Percentiles rank a stretch among this genome's conserved stretches.
These are phyloP conservation scores for Drosophila ohnishii DNA, from an alignment of 1,140 invertebrate genomes.

Conservation along the genomic window DNA sequence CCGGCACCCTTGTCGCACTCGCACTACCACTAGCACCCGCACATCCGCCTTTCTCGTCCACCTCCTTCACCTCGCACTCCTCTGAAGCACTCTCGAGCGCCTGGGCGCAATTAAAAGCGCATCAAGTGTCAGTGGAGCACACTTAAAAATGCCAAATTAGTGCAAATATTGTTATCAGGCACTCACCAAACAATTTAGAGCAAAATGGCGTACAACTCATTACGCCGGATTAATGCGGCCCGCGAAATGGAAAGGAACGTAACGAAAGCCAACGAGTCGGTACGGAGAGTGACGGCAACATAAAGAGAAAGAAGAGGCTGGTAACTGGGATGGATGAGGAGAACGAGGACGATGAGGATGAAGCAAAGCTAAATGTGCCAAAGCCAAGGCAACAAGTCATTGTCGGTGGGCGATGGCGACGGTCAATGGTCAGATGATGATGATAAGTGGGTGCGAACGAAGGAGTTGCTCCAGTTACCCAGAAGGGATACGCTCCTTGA, in stretches of 20 bases:
- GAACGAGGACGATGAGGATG: neutral
- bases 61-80: slow-evolving; percentile 21
- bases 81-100: slow-evolving; percentile 73
- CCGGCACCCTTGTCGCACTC: slow-evolving; percentile 13
- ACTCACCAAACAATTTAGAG: slow-evolving; percentile 83
- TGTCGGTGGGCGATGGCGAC: slow-evolving; percentile 8
- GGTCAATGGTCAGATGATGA: slow-evolving; percentile 31
- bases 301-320: too few species aligned
- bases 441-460: slow-evolving; percentile 10
- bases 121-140: slow-evolving; percentile 83
- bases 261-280: slow-evolving; percentile 25
- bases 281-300: slow-evolving; percentile 4
- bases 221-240: slow-evolving; percentile 75
- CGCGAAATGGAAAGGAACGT: slow-evolving; percentile 30
- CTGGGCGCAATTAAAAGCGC: slow-evolving; percentile 82
- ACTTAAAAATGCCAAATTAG: slow-evolving; percentile 83
- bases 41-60: slow-evolving; percentile 4
- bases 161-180: slow-evolving; percentile 83
- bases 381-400: slow-evolving; percentile 41
- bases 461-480: slow-evolving; percentile 36
- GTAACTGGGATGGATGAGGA: slow-evolving; percentile 2
- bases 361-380: slow-evolving; percentile 23
- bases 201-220: slow-evolving; percentile 83
- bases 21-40: slow-evolving; percentile 3
- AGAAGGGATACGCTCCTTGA: slow-evolving; percentile 13